Conservation (phyloP, 2,797 vertebrate species). For the Eremophila alpestris region DNA sequence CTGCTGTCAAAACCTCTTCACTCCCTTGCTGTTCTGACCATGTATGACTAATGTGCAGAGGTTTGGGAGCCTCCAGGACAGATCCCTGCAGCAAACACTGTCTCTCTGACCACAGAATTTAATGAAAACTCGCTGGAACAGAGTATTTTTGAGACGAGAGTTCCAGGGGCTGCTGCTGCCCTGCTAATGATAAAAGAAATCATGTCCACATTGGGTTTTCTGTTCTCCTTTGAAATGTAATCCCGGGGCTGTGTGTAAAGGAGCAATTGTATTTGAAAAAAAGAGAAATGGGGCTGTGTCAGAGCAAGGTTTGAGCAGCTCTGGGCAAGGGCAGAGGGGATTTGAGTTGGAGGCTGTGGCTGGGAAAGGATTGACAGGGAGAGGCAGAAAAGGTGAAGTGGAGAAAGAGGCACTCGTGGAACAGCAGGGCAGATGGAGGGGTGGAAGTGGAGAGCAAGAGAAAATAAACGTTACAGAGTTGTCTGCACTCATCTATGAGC, state of each 20-base stretch:
- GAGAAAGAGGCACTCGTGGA: background rate
- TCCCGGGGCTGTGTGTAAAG: constrained; percentile 28
- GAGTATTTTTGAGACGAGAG: background rate
- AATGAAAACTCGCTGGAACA: constrained; percentile 5
- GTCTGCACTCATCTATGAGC: background rate
- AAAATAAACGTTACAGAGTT: background rate
- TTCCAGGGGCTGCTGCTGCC: background rate
- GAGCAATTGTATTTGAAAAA: background rate
- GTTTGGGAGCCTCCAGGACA: background rate
- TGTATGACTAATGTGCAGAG: background rate
- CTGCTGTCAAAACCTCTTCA: background rate
- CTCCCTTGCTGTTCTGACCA: background rate
- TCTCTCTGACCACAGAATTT: background rate
- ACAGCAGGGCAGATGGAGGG: background rate
- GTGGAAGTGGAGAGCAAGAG: background rate
- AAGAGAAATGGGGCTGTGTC: background rate
- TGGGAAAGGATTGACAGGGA: background rate
- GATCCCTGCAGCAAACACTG: background rate
- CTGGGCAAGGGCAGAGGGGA: background rate
- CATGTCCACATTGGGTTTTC: background rate
- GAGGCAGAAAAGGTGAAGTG: background rate
- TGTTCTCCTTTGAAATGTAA: constrained; percentile 30
- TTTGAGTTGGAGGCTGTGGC: background rate
- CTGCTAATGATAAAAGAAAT: constrained; percentile 17
- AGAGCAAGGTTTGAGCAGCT: background rate